These are phyloP conservation scores for Brachionus manjavacas DNA, from an alignment of 1,140 invertebrate species.

Conservation along the genomic window DNA sequence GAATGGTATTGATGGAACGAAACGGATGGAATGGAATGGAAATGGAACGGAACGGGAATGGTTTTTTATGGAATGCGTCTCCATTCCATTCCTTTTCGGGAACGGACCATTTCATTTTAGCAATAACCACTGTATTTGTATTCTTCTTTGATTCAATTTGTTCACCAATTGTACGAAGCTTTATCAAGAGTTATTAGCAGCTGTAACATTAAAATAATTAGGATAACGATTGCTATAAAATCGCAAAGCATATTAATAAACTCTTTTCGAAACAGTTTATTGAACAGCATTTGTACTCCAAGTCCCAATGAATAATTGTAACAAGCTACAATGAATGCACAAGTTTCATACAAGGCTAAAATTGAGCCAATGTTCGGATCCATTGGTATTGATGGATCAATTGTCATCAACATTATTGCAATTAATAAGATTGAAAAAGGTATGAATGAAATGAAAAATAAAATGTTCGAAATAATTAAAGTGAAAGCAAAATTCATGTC, in stretches of 20 bases:
- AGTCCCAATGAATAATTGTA: not conserved
- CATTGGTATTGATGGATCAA: not conserved
- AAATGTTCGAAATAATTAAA: not conserved
- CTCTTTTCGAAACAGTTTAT: not conserved
- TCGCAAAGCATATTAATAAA: not conserved
- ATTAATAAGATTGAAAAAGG: not conserved
- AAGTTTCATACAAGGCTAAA: not conserved
- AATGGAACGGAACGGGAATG: too few relatives aligned
- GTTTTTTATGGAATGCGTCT: too few relatives aligned
- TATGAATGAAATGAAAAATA: not conserved
- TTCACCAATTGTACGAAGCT: too few relatives aligned
- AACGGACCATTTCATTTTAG: too few relatives aligned
- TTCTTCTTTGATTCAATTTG: too few relatives aligned
- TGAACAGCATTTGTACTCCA: not conserved
- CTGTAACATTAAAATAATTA: too few relatives aligned
- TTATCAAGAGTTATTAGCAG: too few relatives aligned
- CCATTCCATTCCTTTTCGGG: too few relatives aligned
- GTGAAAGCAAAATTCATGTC: not conserved
- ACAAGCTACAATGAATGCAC: not conserved
- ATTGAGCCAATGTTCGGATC: not conserved
- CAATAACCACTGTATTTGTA: too few relatives aligned
- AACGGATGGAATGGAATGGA: too few relatives aligned
- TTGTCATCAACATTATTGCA: not conserved
- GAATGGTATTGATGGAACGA: too few relatives aligned
- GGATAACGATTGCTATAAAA: not conserved